A percentile compares a stretch with the other conserved stretches of the same genome.
Evolutionary conservation across 2,113 vertebrate genomes (phyloP).

Genomic region (Brachionichthys hirsutus): DNA sequence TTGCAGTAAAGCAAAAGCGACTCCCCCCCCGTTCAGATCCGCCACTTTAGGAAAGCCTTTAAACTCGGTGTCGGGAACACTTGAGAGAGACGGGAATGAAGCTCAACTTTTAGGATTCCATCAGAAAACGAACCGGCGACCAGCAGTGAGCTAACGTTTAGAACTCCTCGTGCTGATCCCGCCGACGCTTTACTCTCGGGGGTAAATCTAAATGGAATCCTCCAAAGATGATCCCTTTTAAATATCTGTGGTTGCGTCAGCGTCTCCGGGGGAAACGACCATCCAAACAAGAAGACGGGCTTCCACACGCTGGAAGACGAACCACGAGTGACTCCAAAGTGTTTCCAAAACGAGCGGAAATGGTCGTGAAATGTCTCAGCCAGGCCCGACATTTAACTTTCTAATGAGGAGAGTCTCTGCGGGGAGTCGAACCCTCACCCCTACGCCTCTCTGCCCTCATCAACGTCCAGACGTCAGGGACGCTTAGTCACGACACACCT

Average conservation of each 20-base stretch:
- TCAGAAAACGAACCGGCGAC: constrained; percentile 6
- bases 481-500: no score
- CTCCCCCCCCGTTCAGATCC: constrained; percentile 10
- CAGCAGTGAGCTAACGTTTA: neutral
- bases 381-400: constrained; percentile 43
- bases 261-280: no score
- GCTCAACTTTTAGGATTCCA: constrained; percentile 43
- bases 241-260: neutral
- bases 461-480: constrained; percentile 2
- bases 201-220: no score
- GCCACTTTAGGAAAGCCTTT: constrained; percentile 25
- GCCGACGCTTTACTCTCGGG: no score
- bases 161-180: neutral
- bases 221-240: neutral
- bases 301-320: neutral
- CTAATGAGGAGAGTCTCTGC: no score
- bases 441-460: constrained; percentile 8
- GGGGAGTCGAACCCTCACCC: no score
- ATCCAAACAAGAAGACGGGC: neutral
- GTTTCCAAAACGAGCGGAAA: constrained; percentile 47
- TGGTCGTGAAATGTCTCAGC: constrained; percentile 15
- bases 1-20: constrained; percentile 28
- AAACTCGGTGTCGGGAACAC: constrained; percentile 26
- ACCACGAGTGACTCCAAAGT: constrained; percentile 15
- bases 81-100: constrained; percentile 34